These are phyloP conservation scores for Gallirallus australis DNA, from an alignment of 2,797 vertebrate genomes.

Conservation along the genomic window DNA sequence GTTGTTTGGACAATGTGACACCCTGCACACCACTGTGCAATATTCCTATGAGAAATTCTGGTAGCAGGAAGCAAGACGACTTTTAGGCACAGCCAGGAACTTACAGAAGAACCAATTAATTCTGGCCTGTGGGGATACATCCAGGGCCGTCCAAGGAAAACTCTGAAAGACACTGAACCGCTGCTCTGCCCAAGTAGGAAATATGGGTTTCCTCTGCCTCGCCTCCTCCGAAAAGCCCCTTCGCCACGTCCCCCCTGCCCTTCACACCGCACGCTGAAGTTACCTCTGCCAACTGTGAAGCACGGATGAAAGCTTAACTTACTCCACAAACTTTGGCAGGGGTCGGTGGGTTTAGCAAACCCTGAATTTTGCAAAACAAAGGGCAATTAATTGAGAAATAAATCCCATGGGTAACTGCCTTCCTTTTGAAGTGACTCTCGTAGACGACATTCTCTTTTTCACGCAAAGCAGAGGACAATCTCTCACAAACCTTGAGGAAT, in stretches of 20 bases:
- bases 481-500: neutral
- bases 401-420: neutral
- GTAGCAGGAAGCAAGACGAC: too few species aligned
- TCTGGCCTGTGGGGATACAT: too few species aligned
- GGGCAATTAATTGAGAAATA: neutral
- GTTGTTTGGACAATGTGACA: neutral
- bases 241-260: neutral
- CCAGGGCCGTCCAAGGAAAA: too few species aligned
- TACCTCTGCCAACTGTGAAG: neutral
- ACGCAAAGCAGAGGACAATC: neutral
- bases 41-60: neutral
- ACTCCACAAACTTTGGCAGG: neutral
- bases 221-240: neutral
- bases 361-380: neutral
- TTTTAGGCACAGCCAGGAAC: too few species aligned
- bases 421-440: neutral
- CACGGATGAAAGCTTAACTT: neutral
- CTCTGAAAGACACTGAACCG: too few species aligned
- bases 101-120: too few species aligned
- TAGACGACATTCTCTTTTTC: neutral
- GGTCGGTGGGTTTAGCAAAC: neutral
- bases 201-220: rapidly evolving
- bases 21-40: neutral
- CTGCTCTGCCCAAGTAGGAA: neutral
- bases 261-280: neutral